Evolutionary conservation across 2,888 invertebrate genomes (phyloP), one percentile per base, ranked within the genome.

Genomic region (Opisthograptis luteolata): DNA sequence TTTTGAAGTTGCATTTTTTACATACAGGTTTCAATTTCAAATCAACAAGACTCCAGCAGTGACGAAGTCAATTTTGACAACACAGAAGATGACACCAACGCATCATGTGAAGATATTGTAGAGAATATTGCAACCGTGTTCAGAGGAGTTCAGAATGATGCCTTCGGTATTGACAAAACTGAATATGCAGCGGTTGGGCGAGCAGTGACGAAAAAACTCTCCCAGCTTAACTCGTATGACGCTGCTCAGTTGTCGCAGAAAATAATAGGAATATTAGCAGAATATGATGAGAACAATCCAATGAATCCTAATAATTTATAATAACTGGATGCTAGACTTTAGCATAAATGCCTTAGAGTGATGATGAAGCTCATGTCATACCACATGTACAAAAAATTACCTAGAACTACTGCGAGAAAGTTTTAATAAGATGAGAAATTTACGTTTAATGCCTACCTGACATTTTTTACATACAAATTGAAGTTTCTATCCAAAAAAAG

Each of bases 241-340:
- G 88, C 88, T 19, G 79, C 83, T 20, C 66, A 57, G 57, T 47
- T 74, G 5, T 71, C 83, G 1, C 64, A 66, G 24, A 82, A 82
- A 73, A 87, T 90, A 37, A 73, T 79, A 51, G 80, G 83, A 44
- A 73, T 89, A 48, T 71, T 90, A 36, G 58, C 79, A 5, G 43
- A 78, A 1, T 87, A 88, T 73, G 78, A 89, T 65, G 66, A 73
- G 56, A 71, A 80, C 58, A 88, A 77, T 70, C 81, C 84, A 27
- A 56, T 67, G 19, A 89, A 89, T 69, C 86, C 86, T 13, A 88
- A 87, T 73, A 65, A 45, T 44, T 50, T 8, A 24, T 28, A 30
- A 39, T 30, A 1, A 13, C 2, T 9, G n/a, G 2, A 24, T 13
- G 10, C 10, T n/a, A n/a, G n/a, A n/a, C n/a, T n/a, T n/a, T n/a